phyloP scores from a whole-genome alignment of 37 sponge, comb jelly and placozoan genomes.

The Ianthella basta region DNA sequence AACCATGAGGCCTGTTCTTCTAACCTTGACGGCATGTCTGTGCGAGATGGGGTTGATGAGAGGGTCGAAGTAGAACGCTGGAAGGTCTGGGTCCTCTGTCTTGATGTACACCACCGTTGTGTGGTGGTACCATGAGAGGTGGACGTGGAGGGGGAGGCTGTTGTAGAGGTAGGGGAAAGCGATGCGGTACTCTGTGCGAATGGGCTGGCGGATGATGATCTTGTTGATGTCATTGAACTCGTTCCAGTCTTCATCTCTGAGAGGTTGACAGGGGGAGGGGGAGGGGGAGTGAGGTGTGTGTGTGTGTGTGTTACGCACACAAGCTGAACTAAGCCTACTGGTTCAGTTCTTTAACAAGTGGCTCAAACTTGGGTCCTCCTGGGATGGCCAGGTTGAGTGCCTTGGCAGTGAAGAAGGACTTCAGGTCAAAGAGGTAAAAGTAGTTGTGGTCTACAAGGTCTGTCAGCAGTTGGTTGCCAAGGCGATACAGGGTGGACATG shows the following conservation, averaged over 20 bases:
- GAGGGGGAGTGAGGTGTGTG: too few species aligned
- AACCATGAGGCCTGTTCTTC: too few species aligned
- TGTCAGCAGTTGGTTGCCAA: conserved; percentile 98
- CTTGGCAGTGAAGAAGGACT: conserved; percentile 99
- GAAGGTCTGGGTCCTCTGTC: conserved; percentile 99
- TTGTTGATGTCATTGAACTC: conserved; percentile 99
- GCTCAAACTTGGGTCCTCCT: conserved; percentile 99
- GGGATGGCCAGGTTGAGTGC: conserved; percentile 99
- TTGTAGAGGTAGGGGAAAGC: conserved; percentile 99
- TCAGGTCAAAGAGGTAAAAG: conserved; percentile 97
- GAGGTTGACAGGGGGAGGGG: too few species aligned
- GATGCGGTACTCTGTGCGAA: conserved; percentile 98
- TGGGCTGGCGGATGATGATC: conserved; percentile 97
- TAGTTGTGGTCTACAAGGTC: conserved; percentile 98
- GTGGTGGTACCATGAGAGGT: conserved; percentile 98
- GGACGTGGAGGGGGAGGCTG: conserved; percentile 95
- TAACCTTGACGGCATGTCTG: conserved; percentile 78
- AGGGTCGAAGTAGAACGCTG: conserved; percentile 99
- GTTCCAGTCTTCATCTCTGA: conserved; percentile 99
- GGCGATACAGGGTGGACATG: conserved; percentile 97
- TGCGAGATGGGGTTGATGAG: conserved; percentile 97
- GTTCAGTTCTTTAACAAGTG: conserved; percentile 85
- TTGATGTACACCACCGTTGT: conserved; percentile 98
- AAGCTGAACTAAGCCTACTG: not conserved
- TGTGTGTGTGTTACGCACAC: not conserved